Evolutionary conservation across 1,140 invertebrate species (phyloP).

Genomic region (Meloidogyne floridensis): DNA sequence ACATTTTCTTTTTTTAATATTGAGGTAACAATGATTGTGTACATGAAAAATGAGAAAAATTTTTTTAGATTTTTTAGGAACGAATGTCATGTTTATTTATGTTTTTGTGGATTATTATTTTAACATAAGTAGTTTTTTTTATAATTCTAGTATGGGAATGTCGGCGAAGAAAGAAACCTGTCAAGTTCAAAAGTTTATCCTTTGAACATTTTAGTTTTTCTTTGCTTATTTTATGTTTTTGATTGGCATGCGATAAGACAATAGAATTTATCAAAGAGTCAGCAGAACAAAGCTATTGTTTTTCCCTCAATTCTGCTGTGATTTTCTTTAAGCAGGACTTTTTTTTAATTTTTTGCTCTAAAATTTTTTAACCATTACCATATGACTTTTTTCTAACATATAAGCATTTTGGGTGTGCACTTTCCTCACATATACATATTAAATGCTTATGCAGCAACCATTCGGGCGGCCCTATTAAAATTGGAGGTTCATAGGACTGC

Average conservation of each 20-base stretch:
- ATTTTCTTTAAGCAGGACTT: not conserved
- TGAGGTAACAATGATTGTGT: too few species aligned
- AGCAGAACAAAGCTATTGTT: not conserved
- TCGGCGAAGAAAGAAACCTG: not conserved
- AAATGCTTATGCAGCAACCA: not conserved
- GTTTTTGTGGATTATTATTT: too few species aligned
- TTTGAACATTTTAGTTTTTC: conserved; percentile 5
- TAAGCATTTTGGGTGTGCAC: not conserved
- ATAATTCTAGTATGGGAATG: not conserved
- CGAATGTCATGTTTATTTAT: too few species aligned
- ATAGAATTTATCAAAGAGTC: not conserved
- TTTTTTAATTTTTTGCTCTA: not conserved
- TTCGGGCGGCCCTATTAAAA: conserved; percentile 1
- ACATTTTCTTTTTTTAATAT: not conserved
- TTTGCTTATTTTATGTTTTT: not conserved
- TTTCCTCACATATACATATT: not conserved
- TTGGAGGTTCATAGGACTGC: not conserved
- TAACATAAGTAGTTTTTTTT: not conserved
- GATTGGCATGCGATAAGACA: not conserved
- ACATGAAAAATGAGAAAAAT: too few species aligned
- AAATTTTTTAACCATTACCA: not conserved
- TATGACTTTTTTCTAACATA: not conserved
- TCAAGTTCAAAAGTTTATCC: not conserved
- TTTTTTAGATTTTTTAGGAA: too few species aligned
- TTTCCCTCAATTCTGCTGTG: not conserved